phyloP scores from a whole-genome alignment of 2,113 vertebrate genomes.

The Pseudolaguvia tuberculata region DNA sequence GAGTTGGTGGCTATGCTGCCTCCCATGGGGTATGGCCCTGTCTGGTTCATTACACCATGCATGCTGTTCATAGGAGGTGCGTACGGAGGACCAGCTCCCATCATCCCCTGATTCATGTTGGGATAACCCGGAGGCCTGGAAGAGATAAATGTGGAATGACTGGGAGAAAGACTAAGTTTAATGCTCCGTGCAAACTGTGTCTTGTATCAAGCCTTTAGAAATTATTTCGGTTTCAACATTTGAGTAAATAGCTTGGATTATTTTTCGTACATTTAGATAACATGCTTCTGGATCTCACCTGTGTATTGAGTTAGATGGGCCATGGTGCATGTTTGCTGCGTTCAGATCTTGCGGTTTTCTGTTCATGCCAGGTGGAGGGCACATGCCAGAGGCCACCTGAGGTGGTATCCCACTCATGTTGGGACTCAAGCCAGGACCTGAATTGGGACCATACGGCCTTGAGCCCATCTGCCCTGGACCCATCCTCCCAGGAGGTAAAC shows the following conservation, averaged over 20 bases:
- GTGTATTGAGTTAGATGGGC: constrained; percentile 87
- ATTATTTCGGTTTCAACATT: too few species aligned
- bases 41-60: constrained; percentile 97
- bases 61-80: constrained; percentile 94
- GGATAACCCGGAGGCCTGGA: constrained; percentile 89
- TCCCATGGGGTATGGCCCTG: constrained; percentile 85
- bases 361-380: constrained; percentile 91
- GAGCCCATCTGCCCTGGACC: constrained; percentile 83
- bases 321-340: constrained; percentile 80
- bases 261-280: too few species aligned
- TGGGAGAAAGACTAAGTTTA: background rate
- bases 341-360: constrained; percentile 86
- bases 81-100: constrained; percentile 89
- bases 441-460: constrained; percentile 74
- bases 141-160: background rate
- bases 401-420: constrained; percentile 85
- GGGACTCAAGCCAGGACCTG: constrained; percentile 71
- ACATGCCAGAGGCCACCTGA: constrained; percentile 91
- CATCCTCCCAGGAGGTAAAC: constrained; percentile 84
- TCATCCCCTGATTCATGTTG: constrained; percentile 91
- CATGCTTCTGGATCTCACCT: constrained; percentile 68
- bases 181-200: background rate
- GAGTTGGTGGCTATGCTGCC: constrained; percentile 90
- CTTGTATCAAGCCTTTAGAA: constrained; percentile 5
- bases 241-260: too few species aligned